These are phyloP conservation scores for Steromphala cineraria DNA, from an alignment of 2,888 invertebrate species.

Conservation along the genomic window DNA sequence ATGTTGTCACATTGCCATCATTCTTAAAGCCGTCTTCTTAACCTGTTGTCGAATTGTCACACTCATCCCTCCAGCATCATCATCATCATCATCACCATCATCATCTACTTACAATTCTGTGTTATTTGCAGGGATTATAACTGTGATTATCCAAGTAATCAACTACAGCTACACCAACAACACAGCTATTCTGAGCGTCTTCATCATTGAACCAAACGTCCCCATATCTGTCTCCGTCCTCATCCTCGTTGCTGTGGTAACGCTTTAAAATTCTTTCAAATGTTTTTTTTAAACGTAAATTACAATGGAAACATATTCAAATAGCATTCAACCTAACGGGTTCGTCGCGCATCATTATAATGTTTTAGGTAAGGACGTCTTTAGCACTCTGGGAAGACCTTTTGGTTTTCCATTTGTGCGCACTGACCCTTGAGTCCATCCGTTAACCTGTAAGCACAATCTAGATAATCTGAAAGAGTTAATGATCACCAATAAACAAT, in stretches of 20 bases:
- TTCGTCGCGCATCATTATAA: too few species aligned
- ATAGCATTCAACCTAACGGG: too few species aligned
- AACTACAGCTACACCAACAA: background rate
- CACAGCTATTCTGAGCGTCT: background rate
- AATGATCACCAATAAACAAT: too few species aligned
- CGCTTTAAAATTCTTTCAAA: background rate
- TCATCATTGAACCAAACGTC: slow-evolving; percentile 2
- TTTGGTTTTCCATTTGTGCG: too few species aligned
- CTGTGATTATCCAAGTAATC: background rate
- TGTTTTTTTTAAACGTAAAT: too few species aligned
- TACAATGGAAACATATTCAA: too few species aligned
- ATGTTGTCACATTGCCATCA: background rate
- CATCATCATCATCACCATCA: background rate
- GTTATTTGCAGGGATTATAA: background rate
- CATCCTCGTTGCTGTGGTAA: slow-evolving; percentile 6
- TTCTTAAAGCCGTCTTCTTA: background rate
- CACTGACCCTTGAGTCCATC: too few species aligned
- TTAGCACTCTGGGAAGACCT: too few species aligned
- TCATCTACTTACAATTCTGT: background rate
- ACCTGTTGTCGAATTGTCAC: too few species aligned
- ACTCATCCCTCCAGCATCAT: background rate
- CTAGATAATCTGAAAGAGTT: too few species aligned
- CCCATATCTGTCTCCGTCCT: slow-evolving; percentile 6
- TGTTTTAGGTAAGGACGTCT: too few species aligned
- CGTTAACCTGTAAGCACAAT: too few species aligned